Evolutionary conservation across 2,888 invertebrate species (phyloP).

Genomic region (Plagodis dolabraria): DNA sequence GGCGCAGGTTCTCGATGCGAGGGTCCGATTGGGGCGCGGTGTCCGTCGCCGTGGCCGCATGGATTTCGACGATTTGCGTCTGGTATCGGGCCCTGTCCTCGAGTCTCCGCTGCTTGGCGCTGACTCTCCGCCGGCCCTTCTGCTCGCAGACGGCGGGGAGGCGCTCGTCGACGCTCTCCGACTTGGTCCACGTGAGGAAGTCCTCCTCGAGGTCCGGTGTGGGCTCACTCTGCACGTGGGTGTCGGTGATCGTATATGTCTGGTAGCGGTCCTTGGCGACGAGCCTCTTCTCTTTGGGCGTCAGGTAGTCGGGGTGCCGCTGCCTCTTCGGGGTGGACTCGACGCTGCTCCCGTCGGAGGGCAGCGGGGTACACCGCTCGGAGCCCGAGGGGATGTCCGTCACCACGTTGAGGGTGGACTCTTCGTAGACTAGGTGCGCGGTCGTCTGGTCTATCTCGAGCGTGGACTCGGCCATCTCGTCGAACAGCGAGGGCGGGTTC

Average conservation of each 20-base stretch:
- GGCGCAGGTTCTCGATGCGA: slow-evolving; percentile 70
- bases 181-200: slow-evolving; percentile 75
- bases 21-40: slow-evolving; percentile 57
- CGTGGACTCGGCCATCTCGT: slow-evolving; percentile 88
- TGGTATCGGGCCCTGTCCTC: slow-evolving; percentile 89
- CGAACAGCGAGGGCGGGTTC: slow-evolving; percentile 89
- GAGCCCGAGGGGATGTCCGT: slow-evolving; percentile 83
- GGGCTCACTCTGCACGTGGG: slow-evolving; percentile 58
- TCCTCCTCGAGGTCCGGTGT: slow-evolving; percentile 66
- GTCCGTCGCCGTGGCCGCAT: slow-evolving; percentile 51
- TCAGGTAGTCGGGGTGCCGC: slow-evolving; percentile 80
- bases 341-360: slow-evolving; percentile 89
- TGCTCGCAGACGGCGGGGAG: slow-evolving; percentile 63
- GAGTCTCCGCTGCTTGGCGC: slow-evolving; percentile 87
- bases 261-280: slow-evolving; percentile 91
- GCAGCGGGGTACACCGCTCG: slow-evolving; percentile 86
- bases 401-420: slow-evolving; percentile 84
- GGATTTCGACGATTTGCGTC: slow-evolving; percentile 85
- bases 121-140: slow-evolving; percentile 71
- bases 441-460: slow-evolving; percentile 75
- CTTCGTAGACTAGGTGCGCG: slow-evolving; percentile 86
- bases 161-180: slow-evolving; percentile 74
- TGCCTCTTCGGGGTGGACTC: slow-evolving; percentile 90
- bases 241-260: slow-evolving; percentile 91
- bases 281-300: slow-evolving; percentile 91